A percentile compares a stretch with the other conserved stretches of the same genome.
Evolutionary conservation across 1,140 invertebrate genomes (phyloP).

Genomic region (Parasteatoda tepidariorum): DNA sequence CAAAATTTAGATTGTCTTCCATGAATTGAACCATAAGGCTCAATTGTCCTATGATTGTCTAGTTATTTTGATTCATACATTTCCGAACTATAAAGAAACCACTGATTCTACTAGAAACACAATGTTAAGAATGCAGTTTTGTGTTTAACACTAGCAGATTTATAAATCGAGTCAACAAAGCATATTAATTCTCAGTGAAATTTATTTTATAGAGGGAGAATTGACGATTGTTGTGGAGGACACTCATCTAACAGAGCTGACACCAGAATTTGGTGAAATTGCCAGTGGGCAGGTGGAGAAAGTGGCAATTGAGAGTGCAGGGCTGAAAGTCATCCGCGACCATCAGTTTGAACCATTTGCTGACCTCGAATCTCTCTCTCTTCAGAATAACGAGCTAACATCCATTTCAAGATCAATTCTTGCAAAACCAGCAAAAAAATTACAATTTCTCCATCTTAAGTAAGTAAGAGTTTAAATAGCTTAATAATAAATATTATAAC

Average conservation of each 20-base stretch:
- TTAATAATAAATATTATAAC: no score
- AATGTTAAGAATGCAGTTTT: no score
- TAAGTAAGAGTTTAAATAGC: no score
- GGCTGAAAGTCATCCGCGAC: background rate
- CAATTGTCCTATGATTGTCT: no score
- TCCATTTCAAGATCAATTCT: slow-evolving; percentile 27
- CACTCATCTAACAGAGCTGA: slow-evolving; percentile 11
- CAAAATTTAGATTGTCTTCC: no score
- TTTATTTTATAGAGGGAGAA: slow-evolving; percentile 19
- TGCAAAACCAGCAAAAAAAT: slow-evolving; percentile 20
- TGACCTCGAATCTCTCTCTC: slow-evolving; percentile 11
- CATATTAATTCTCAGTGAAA: no score
- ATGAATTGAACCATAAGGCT: no score
- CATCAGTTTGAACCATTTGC: slow-evolving; percentile 2
- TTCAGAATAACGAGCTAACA: slow-evolving; percentile 45
- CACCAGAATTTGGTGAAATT: slow-evolving; percentile 14
- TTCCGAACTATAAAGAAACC: no score
- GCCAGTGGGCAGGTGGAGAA: slow-evolving; percentile 27
- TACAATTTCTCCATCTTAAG: slow-evolving; percentile 46
- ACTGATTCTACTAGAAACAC: no score
- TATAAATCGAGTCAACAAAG: no score
- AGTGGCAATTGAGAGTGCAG: slow-evolving; percentile 30
- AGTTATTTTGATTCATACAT: no score
- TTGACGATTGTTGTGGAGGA: slow-evolving; percentile 42
- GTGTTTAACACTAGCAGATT: no score